Percentiles rank a stretch among this genome's conserved stretches.
Conservation (phyloP, 1,140 invertebrate species). For the Zophobas morio region DNA sequence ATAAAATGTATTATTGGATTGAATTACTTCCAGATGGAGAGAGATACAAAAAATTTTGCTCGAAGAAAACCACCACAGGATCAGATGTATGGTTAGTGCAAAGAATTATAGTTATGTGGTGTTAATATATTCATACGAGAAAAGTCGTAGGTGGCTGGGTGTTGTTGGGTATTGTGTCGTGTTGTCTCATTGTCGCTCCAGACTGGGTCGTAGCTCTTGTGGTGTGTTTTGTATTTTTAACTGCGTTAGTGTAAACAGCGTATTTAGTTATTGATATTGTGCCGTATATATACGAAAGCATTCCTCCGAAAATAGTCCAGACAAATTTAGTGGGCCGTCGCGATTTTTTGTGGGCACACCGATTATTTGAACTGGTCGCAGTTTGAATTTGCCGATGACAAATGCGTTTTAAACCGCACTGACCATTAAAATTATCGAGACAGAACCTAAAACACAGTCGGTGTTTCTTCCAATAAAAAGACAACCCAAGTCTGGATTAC, state of each 20-base stretch:
- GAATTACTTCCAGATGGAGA: too few species aligned
- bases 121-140: slow-evolving; percentile 55
- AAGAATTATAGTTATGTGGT: slow-evolving; percentile 51
- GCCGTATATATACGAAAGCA: slow-evolving; percentile 21
- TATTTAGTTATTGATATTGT: slow-evolving; percentile 45
- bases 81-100: not conserved
- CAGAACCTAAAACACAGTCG: slow-evolving; percentile 54
- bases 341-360: slow-evolving; percentile 24
- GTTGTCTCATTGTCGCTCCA: slow-evolving; percentile 52
- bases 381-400: slow-evolving; percentile 29
- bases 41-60: not conserved
- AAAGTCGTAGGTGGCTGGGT: slow-evolving; percentile 50
- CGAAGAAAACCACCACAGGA: not conserved
- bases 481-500: slow-evolving; percentile 61
- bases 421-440: slow-evolving; percentile 63
- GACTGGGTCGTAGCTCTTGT: slow-evolving; percentile 49
- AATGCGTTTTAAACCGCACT: slow-evolving; percentile 39
- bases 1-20: too few species aligned
- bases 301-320: slow-evolving; percentile 42
- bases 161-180: slow-evolving; percentile 51
- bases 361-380: not conserved
- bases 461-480: slow-evolving; percentile 58
- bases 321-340: slow-evolving; percentile 43
- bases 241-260: slow-evolving; percentile 43
- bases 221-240: slow-evolving; percentile 52